These are phyloP conservation scores for Drosophila malerkotliana DNA, from an alignment of 1,140 invertebrate species.

Conservation along the genomic window DNA sequence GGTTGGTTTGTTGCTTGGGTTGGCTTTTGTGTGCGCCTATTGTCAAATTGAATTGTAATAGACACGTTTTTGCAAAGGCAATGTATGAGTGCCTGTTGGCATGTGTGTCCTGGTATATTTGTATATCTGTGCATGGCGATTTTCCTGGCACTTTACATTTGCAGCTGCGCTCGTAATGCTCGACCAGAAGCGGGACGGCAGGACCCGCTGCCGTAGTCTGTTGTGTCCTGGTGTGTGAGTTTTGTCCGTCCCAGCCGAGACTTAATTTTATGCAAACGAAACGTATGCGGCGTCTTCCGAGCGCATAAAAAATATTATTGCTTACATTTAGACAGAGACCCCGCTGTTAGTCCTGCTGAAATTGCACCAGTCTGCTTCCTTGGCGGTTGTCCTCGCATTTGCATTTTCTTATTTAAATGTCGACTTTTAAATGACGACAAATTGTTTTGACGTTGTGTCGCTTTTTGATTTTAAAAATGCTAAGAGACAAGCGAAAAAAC, in stretches of 20 bases:
- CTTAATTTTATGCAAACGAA: constrained; percentile 79
- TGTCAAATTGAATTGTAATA: constrained; percentile 82
- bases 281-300: constrained; percentile 69
- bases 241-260: constrained; percentile 18
- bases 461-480: constrained; percentile 77
- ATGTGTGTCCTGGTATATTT: constrained; percentile 3
- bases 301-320: constrained; percentile 79
- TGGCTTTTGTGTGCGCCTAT: constrained; percentile 79
- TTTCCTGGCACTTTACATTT: constrained; percentile 76
- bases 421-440: constrained; percentile 82
- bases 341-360: constrained; percentile 9
- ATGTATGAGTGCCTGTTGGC: constrained; percentile 22
- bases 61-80: constrained; percentile 70
- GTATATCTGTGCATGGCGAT: constrained; percentile 24
- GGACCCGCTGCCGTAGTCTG: neutral
- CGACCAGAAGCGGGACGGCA: constrained; percentile 42
- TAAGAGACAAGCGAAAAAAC: constrained; percentile 57
- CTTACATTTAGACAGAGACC: constrained; percentile 67
- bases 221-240: neutral
- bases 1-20: constrained; percentile 59
- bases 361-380: constrained; percentile 18
- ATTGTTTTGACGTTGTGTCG: constrained; percentile 82
- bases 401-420: constrained; percentile 82
- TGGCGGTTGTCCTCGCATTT: constrained; percentile 55
- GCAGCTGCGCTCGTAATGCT: constrained; percentile 73